Evolutionary conservation across 2,888 invertebrate genomes (phyloP).

Genomic region (Apotomis betuletana): DNA sequence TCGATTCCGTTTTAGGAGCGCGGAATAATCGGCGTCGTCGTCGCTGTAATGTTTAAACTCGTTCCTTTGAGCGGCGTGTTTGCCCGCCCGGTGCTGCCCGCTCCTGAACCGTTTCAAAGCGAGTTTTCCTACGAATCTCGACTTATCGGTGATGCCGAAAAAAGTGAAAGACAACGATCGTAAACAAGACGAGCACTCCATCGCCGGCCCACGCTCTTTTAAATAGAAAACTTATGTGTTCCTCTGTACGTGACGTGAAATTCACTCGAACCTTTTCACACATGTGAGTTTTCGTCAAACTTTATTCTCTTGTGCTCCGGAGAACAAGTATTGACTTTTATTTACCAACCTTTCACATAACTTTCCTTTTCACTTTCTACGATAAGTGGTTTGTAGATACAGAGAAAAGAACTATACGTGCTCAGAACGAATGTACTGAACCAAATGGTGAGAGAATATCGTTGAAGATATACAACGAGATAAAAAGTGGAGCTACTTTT

Average conservation of each 20-base stretch:
- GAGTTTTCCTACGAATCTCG: slow-evolving; percentile 16
- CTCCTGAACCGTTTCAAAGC: slow-evolving; percentile 9
- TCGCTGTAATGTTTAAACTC: slow-evolving; percentile 13
- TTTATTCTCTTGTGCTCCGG: slow-evolving; percentile 28
- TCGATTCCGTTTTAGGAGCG: slow-evolving; percentile 18
- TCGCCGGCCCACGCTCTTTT: slow-evolving; percentile 25
- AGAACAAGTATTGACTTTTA: slow-evolving; percentile 38
- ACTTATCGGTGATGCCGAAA: slow-evolving; percentile 19
- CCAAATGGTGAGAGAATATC: background rate
- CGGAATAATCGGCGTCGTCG: slow-evolving; percentile 17
- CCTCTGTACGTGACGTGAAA: slow-evolving; percentile 37
- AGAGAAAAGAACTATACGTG: slow-evolving; percentile 13
- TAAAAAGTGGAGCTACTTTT: slow-evolving; percentile 1
- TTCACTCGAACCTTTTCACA: slow-evolving; percentile 25
- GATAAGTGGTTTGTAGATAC: slow-evolving; percentile 28
- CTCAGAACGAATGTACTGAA: background rate
- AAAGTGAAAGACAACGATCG: slow-evolving; percentile 28
- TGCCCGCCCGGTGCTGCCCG: background rate
- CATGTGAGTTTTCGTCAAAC: slow-evolving; percentile 25
- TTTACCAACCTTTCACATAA: slow-evolving; percentile 39
- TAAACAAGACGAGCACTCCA: slow-evolving; percentile 19
- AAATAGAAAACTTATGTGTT: slow-evolving; percentile 38
- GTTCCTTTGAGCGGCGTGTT: slow-evolving; percentile 27
- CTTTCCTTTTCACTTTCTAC: slow-evolving; percentile 32
- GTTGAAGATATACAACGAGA: background rate